Conservation (phyloP, 2,888 invertebrate species). For the Thera britannica region DNA sequence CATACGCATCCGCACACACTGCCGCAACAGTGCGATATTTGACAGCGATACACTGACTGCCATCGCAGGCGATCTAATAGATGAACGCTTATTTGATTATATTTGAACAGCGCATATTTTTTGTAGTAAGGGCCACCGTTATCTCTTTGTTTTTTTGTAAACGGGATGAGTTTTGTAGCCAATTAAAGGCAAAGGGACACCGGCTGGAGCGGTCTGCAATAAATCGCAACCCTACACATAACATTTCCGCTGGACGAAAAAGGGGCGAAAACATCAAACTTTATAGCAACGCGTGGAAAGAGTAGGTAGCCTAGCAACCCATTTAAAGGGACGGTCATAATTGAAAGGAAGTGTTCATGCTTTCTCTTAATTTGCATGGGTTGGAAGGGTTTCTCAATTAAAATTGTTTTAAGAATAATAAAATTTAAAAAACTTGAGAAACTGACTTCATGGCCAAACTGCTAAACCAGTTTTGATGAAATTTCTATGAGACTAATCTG, state of each 20-base stretch:
- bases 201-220: constrained; percentile 72
- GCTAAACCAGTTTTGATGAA: too few relatives aligned
- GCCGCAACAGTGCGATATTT: too few relatives aligned
- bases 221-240: constrained; percentile 80
- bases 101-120: constrained; percentile 43
- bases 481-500: too few relatives aligned
- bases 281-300: constrained; percentile 24
- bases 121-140: constrained; percentile 58
- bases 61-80: too few relatives aligned
- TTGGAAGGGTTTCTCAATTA: constrained; percentile 7
- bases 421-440: too few relatives aligned
- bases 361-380: constrained; percentile 30
- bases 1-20: too few relatives aligned
- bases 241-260: constrained; percentile 67
- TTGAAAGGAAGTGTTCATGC: constrained; percentile 38
- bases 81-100: too few relatives aligned
- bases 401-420: not conserved
- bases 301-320: constrained; percentile 26
- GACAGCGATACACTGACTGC: too few relatives aligned
- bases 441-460: too few relatives aligned
- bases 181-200: constrained; percentile 79
- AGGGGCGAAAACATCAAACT: constrained; percentile 30
- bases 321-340: constrained; percentile 33
- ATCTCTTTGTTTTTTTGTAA: constrained; percentile 69
- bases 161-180: constrained; percentile 81